Base-by-base conservation (phyloP, 2,797 vertebrate species). In the Remorina albescens region DNA sequence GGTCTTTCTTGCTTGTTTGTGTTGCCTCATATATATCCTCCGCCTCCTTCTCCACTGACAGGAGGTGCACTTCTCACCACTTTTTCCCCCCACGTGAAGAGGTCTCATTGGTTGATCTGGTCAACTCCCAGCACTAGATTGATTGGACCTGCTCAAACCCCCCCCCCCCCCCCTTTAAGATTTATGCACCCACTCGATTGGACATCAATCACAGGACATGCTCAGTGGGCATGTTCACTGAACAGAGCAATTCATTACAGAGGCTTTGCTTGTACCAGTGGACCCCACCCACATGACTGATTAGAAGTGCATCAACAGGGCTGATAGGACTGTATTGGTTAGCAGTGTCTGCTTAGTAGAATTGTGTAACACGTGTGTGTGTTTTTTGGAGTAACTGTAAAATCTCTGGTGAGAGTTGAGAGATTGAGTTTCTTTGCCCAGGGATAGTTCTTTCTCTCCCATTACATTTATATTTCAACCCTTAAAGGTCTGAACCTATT, bases 141-240 rank as follows among this genome's bases (percentile, higher is more conserved):
- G 88, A 93, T 88, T 83, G 89, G 75, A 65, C 61, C 68, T 76
- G 83, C 75, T 78, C 85, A 85, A 68, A n/a, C n/a, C 71, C 78
- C 69, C 59, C 82, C 76, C 16, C 82, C 76, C 78, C 71, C 53
- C 72, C 60, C 67, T 74, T 83, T 54, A 70, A 87, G 86, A 94
- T 93, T 91, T 87, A 93, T 91, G 83, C 71, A 47, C 73, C 83
- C 82, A 81, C 81, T 91, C 75, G 71, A 90, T 90, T 74, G 86
- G 84, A 87, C 84, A 93, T 94, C 92, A 93, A 92, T 94, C 91
- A 93, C 62, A 1, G 74, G 68, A 76, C 78, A 78, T 68, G 79
- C 85, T 86, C 83, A 64, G 79, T 74, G 81, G 75, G 83, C 82
- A n/a, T n/a, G n/a, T n/a, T n/a, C n/a, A n/a, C n/a, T n/a, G 79